phyloP scores from a whole-genome alignment of 1,140 invertebrate genomes.

The Tribolium madens region DNA sequence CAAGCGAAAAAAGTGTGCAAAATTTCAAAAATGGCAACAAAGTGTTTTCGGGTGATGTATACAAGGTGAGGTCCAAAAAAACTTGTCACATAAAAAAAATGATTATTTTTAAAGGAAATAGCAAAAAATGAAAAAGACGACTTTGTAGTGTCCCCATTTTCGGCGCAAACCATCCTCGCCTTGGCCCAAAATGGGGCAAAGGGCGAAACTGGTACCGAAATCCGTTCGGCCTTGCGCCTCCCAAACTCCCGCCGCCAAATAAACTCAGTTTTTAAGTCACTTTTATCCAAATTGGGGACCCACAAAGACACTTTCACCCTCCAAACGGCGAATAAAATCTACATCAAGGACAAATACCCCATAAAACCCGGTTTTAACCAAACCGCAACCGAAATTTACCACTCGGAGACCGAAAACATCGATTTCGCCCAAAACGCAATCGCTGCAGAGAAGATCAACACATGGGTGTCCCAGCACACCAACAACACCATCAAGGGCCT shows the following conservation, averaged over 20 bases:
- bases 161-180: constrained; percentile 65
- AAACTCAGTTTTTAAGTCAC: background rate
- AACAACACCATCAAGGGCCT: constrained; percentile 79
- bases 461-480: constrained; percentile 82
- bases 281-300: background rate
- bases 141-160: constrained; percentile 65
- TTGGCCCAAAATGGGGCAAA: constrained; percentile 68
- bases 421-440: constrained; percentile 67
- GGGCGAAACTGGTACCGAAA: constrained; percentile 69
- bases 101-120: constrained; percentile 49
- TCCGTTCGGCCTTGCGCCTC: constrained; percentile 60
- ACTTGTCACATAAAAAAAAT: too few species aligned
- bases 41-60: background rate
- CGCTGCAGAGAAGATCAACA: constrained; percentile 73
- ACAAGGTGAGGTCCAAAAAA: background rate
- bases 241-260: constrained; percentile 57
- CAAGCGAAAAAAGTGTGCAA: background rate
- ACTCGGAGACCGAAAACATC: constrained; percentile 68
- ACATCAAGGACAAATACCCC: constrained; percentile 67
- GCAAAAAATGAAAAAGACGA: constrained; percentile 55
- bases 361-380: constrained; percentile 56
- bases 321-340: constrained; percentile 59
- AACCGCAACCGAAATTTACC: constrained; percentile 67
- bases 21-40: background rate
- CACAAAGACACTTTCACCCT: background rate